Conservation (phyloP, 2,888 invertebrate genomes). For the Agonum fuliginosum region DNA sequence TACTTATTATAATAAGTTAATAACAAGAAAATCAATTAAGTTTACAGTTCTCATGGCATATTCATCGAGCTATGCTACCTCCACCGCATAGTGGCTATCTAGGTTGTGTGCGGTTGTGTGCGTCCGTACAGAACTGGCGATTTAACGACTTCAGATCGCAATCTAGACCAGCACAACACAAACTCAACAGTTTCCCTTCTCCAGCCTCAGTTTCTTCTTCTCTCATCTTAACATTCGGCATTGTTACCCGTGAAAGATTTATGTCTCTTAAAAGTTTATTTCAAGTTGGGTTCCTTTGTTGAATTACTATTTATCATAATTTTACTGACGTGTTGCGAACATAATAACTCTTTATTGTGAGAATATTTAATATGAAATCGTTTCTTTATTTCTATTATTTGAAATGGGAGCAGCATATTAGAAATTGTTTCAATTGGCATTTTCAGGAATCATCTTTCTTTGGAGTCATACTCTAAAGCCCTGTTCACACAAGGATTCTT, state of each 20-base stretch:
- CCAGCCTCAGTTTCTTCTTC: not conserved
- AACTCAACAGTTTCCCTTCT: constrained; percentile 4
- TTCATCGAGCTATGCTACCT: constrained; percentile 27
- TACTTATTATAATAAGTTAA: too few relatives aligned
- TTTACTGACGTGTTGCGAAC: constrained; percentile 27
- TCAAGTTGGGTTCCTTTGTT: constrained; percentile 18
- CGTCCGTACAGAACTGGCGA: constrained; percentile 35
- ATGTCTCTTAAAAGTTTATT: not conserved
- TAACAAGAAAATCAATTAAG: constrained; percentile 4
- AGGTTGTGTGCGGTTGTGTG: constrained; percentile 48
- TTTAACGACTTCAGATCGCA: constrained; percentile 41
- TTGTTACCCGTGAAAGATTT: constrained; percentile 23
- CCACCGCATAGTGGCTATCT: constrained; percentile 38
- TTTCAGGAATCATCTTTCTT: too few relatives aligned
- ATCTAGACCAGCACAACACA: constrained; percentile 30
- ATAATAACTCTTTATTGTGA: constrained; percentile 12
- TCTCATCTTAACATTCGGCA: constrained; percentile 19
- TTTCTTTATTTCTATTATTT: constrained; percentile 19
- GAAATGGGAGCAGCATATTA: constrained; percentile 4
- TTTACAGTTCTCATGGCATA: not conserved
- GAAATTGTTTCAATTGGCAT: too few relatives aligned
- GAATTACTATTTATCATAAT: constrained; percentile 33
- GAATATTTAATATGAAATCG: constrained; percentile 13
- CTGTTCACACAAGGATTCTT: too few relatives aligned
- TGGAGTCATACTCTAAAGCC: too few relatives aligned